These are phyloP conservation scores for Edolisoma coerulescens DNA, from an alignment of 2,113 vertebrate species.

Conservation along the genomic window DNA sequence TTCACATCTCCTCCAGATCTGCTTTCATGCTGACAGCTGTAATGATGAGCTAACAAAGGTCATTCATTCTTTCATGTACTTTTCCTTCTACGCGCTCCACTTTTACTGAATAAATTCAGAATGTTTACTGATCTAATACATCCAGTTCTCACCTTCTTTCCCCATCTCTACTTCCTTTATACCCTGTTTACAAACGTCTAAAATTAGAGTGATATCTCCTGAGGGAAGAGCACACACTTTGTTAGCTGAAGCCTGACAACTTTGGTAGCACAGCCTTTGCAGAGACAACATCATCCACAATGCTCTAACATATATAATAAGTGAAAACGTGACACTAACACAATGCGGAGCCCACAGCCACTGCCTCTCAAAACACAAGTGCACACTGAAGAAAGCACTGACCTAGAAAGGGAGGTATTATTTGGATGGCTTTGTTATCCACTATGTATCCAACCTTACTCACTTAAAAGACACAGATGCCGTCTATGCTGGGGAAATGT, in stretches of 20 bases:
- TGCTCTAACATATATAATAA: background rate
- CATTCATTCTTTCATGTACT: background rate
- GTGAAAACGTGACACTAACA: background rate
- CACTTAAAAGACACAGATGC: background rate
- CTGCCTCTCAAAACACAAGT: background rate
- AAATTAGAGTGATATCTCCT: background rate
- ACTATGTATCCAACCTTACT: background rate
- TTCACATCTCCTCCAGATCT: background rate
- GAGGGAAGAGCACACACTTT: background rate
- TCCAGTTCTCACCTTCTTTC: background rate
- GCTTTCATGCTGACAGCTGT: background rate
- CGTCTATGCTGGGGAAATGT: background rate
- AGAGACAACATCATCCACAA: background rate
- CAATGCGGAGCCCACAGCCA: background rate
- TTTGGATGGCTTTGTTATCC: background rate
- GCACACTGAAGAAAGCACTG: background rate
- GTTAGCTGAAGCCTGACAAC: background rate
- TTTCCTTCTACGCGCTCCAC: background rate
- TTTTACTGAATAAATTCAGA: constrained; percentile 18
- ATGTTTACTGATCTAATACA: constrained; percentile 33
- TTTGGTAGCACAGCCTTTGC: background rate
- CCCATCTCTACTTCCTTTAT: background rate
- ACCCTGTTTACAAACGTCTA: background rate
- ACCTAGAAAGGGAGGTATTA: background rate
- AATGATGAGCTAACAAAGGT: constrained; percentile 8